These are phyloP conservation scores for Camptogramma bilineatum DNA, from an alignment of 2,888 invertebrate genomes.

Conservation along the genomic window DNA sequence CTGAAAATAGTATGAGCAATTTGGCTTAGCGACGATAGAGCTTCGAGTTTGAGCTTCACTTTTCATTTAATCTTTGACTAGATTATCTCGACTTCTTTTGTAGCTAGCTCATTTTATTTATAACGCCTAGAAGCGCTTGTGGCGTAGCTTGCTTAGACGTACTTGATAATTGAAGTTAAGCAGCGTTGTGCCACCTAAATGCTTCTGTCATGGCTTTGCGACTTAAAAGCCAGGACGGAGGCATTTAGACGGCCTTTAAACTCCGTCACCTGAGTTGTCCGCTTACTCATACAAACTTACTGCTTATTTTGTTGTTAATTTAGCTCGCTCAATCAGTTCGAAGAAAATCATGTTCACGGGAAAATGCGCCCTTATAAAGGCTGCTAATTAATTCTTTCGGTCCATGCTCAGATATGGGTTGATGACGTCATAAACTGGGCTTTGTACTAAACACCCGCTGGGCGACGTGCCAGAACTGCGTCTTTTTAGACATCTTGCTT, in stretches of 20 bases:
- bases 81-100: constrained; percentile 16
- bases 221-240: no score
- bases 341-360: background rate
- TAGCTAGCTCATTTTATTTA: background rate
- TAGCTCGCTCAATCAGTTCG: background rate
- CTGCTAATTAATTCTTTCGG: constrained; percentile 15
- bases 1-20: constrained; percentile 19
- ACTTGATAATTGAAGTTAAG: no score
- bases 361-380: background rate
- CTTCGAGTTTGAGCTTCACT: background rate
- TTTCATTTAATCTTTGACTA: background rate
- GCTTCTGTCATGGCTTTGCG: no score
- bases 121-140: background rate
- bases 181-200: no score
- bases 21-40: constrained; percentile 7
- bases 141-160: no score
- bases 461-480: constrained; percentile 16
- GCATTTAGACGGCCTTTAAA: no score
- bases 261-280: no score
- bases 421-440: constrained; percentile 24
- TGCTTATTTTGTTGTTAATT: no score
- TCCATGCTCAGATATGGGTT: constrained; percentile 3
- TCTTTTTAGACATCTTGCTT: constrained; percentile 6
- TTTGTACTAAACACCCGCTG: constrained; percentile 14
- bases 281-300: no score